phyloP scores from a whole-genome alignment of 1,140 invertebrate species.

The Leguminivora glycinivorella region DNA sequence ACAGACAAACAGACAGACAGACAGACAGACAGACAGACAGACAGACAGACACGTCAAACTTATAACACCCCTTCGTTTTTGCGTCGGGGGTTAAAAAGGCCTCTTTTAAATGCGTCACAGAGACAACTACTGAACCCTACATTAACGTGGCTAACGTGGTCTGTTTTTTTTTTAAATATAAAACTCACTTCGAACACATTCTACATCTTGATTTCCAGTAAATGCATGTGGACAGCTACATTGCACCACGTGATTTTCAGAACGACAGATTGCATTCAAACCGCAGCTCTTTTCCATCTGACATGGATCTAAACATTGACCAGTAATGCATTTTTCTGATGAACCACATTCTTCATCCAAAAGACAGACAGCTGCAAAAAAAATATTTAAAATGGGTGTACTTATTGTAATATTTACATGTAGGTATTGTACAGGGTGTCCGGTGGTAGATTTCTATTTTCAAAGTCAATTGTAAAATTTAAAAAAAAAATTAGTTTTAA shows the following conservation, averaged over 20 bases:
- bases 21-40: no score
- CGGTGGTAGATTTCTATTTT: no score
- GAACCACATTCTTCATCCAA: slow-evolving; percentile 89
- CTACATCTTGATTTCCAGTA: slow-evolving; percentile 90
- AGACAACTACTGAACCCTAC: no score
- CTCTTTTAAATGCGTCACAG: no score
- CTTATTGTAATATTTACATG: slow-evolving; percentile 25
- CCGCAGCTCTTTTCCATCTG: slow-evolving; percentile 88
- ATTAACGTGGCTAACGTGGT: no score
- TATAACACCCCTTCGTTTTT: no score
- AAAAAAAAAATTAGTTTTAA: no score
- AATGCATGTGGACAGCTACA: slow-evolving; percentile 92
- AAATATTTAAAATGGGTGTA: slow-evolving; percentile 32
- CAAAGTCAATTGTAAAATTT: no score
- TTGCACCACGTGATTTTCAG: slow-evolving; percentile 87
- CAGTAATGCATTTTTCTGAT: slow-evolving; percentile 88
- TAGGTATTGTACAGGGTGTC: neutral
- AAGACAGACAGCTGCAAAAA: slow-evolving; percentile 85
- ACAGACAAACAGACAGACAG: no score
- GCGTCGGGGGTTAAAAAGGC: no score
- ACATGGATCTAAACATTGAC: slow-evolving; percentile 93
- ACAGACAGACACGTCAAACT: no score
- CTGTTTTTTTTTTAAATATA: neutral
- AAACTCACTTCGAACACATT: slow-evolving; percentile 90
- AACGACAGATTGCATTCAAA: slow-evolving; percentile 91